These are phyloP conservation scores for Halocynthia aurantium DNA, from an alignment of 23 tunicate species.

Conservation along the genomic window DNA sequence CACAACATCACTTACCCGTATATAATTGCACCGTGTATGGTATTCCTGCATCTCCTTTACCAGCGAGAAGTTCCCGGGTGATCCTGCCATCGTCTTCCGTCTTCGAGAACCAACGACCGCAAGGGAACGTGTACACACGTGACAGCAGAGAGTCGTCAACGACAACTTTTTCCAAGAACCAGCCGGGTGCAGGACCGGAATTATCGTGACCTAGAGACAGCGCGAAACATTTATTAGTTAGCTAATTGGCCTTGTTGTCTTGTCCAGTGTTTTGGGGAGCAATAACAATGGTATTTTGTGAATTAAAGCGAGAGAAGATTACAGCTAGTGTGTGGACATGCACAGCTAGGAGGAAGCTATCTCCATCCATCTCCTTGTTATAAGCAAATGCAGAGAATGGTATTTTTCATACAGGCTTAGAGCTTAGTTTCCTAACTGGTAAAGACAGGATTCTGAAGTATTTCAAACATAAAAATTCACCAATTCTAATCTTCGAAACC, in stretches of 20 bases:
- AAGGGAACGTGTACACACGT: slow-evolving; percentile 71
- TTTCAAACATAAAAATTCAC: slow-evolving; percentile 26
- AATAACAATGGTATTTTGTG: too few relatives aligned
- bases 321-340: too few relatives aligned
- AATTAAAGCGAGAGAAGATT: too few relatives aligned
- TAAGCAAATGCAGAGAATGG: too few relatives aligned
- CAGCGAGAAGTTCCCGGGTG: slow-evolving; percentile 69
- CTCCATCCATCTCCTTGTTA: too few relatives aligned
- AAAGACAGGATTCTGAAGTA: background rate
- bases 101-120: slow-evolving; percentile 90
- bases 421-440: too few relatives aligned
- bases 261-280: too few relatives aligned
- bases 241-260: background rate
- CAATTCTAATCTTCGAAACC: slow-evolving; percentile 81
- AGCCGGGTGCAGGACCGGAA: slow-evolving; percentile 66
- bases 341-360: too few relatives aligned
- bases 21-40: slow-evolving; percentile 84
- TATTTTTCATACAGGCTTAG: too few relatives aligned
- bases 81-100: slow-evolving; percentile 92
- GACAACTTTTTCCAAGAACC: slow-evolving; percentile 91
- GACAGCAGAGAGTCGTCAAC: slow-evolving; percentile 76
- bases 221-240: background rate
- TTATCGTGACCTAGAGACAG: slow-evolving; percentile 98
- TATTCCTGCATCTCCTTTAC: slow-evolving; percentile 74
- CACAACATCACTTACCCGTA: slow-evolving; percentile 41